phyloP scores from a whole-genome alignment of 92 coral and sea anemone genomes.

The Parazoanthus atlanticus region DNA sequence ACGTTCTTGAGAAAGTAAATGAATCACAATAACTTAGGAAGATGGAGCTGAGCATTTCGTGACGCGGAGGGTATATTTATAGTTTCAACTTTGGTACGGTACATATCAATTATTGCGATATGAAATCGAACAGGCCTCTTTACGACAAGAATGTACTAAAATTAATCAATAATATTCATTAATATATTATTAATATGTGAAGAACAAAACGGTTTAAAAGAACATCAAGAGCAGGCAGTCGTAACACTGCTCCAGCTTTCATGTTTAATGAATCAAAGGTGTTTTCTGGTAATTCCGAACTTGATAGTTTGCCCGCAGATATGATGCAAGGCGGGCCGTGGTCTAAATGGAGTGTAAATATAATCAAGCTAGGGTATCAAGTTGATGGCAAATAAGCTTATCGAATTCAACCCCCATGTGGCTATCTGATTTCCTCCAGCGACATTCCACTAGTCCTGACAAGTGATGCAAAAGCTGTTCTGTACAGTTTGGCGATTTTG shows the following conservation, averaged over 20 bases:
- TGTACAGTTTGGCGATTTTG: conserved; percentile 8
- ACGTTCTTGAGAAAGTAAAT: too few relatives aligned
- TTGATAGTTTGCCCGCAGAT: neutral
- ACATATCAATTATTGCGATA: neutral
- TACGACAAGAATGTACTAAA: neutral
- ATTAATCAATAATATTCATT: neutral
- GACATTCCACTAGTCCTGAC: conserved; percentile 39
- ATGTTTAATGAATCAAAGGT: neutral
- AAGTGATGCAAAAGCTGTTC: conserved; percentile 7
- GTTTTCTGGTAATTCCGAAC: neutral
- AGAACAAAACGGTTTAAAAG: neutral
- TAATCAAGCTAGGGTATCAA: conserved; percentile 20
- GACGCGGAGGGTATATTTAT: neutral
- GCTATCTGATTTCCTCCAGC: conserved; percentile 29
- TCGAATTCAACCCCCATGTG: conserved; percentile 25
- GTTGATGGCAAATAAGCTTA: conserved; percentile 21
- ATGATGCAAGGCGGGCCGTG: neutral
- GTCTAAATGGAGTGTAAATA: conserved; percentile 16
- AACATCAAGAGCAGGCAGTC: neutral
- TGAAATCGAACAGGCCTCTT: neutral
- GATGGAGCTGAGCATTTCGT: neutral
- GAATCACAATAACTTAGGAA: neutral
- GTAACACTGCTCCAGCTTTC: neutral
- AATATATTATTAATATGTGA: neutral
- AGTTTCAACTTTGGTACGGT: neutral